A percentile compares a stretch with the other conserved stretches of the same genome.
Evolutionary conservation across 2,888 invertebrate genomes (phyloP).

Genomic region (Ophioninae sp.): DNA sequence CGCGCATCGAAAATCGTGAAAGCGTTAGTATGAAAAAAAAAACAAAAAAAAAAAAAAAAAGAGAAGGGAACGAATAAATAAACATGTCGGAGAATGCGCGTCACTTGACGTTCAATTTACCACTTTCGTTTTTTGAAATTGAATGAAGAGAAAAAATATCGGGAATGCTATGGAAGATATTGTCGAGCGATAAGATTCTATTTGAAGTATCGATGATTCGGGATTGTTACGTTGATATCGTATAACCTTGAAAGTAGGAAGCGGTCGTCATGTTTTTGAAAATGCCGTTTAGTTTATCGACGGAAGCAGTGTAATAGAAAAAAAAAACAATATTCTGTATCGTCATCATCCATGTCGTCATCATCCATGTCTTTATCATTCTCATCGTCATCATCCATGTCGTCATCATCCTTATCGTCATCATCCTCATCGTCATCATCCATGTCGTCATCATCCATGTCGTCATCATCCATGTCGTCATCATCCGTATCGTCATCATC

Average conservation of each 20-base stretch:
- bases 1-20: slow-evolving; percentile 5
- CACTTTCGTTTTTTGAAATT: not conserved
- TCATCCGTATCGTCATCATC: too few relatives aligned
- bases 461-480: too few relatives aligned
- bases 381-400: too few relatives aligned
- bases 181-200: not conserved
- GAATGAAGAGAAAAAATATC: not conserved
- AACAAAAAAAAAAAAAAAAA: slow-evolving; percentile 28
- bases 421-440: too few relatives aligned
- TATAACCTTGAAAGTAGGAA: slow-evolving; percentile 40
- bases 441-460: too few relatives aligned
- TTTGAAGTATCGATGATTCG: slow-evolving; percentile 5
- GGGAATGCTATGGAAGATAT: not conserved
- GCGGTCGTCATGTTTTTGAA: slow-evolving; percentile 43
- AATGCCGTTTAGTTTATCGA: slow-evolving; percentile 22
- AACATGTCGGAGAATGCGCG: slow-evolving; percentile 30
- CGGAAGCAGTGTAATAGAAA: slow-evolving; percentile 19
- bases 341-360: too few relatives aligned
- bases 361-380: too few relatives aligned
- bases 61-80: slow-evolving; percentile 10
- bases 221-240: not conserved
- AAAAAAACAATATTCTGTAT: slow-evolving; percentile 8
- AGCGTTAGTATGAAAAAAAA: slow-evolving; percentile 15
- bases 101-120: slow-evolving; percentile 23
- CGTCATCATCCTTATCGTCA: too few relatives aligned